Percentiles rank a stretch among this genome's conserved stretches.
Conservation (phyloP, 2,797 vertebrate species). For the Petrocephalus schoutedeni region DNA sequence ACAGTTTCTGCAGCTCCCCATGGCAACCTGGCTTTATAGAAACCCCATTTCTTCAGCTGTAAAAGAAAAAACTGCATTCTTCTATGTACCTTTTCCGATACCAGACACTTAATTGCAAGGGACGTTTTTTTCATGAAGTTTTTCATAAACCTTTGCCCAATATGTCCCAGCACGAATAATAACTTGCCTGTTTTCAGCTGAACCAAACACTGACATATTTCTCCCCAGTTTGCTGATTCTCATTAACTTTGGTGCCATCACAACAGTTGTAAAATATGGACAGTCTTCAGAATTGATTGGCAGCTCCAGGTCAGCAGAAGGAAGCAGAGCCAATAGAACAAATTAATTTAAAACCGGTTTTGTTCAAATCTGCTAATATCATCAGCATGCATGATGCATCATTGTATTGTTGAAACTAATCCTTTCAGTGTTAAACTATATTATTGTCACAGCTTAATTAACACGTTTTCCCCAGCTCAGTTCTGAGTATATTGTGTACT, state of each 20-base stretch:
- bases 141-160: background rate
- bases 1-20: background rate
- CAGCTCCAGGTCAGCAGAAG: background rate
- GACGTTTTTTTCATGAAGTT: conserved; percentile 37
- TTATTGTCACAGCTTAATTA: conserved; percentile 44
- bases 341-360: conserved; percentile 19
- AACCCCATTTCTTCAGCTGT: background rate
- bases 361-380: conserved; percentile 28
- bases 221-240: background rate
- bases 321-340: background rate
- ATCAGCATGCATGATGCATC: conserved; percentile 32
- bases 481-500: conserved; percentile 21
- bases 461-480: conserved; percentile 17
- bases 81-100: conserved; percentile 38
- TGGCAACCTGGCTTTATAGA: conserved; percentile 37
- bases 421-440: conserved; percentile 38
- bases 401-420: conserved; percentile 38
- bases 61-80: background rate
- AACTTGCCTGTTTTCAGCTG: background rate
- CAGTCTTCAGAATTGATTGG: background rate
- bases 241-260: conserved; percentile 6
- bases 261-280: background rate
- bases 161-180: background rate
- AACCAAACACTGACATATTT: background rate
- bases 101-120: conserved; percentile 49